Base-by-base conservation (phyloP, 2,888 invertebrate genomes). In the Tetanocera ferruginea region DNA sequence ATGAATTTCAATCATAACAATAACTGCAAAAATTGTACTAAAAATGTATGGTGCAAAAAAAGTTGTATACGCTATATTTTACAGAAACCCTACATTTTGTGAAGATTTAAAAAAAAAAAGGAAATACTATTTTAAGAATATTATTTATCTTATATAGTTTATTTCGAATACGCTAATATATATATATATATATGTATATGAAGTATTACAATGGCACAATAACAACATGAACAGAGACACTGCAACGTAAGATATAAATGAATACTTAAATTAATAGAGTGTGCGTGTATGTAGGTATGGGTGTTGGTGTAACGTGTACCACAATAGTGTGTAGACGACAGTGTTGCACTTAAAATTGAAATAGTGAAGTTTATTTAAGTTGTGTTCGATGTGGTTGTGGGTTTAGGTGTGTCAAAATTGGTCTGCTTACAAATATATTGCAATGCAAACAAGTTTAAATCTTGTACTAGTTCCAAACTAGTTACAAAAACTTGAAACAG, bases 31-130 rank as follows among this genome's bases (percentile, higher is more conserved):
- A 28, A 73, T 28, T 60, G 43, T 73, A 25, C 62, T 73, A 62
- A 49, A 73, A 28, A 5, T 14, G 52, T 31, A 66, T 34, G 31
- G 75, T 75, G 67, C 67, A 75, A 75, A 67, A n/a, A 49, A 55
- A 52, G 19, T n/a, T n/a, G n/a, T 66, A 23, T 51, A 49, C 52
- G 34, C 72, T 72, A 66, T 64, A 74, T 51, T 74, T 31, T 67
- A 75, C 34, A 75, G 6, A 37, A 34, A 72, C 37, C 75, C 55
- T 52, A 66, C 31, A 37, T 19, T 11, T 71, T 71, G 43, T 67
- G n/a, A 51, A 71, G 19, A 11, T 17, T n/a, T 23, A 51, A 69
- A 19, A 23, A 43, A n/a, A 28, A 51, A 11, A n/a, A 31, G n/a
- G n/a, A n/a, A n/a, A n/a, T n/a, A n/a, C n/a, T 9, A 5, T 49